Evolutionary conservation across 2,113 vertebrate genomes (phyloP), one percentile per base, ranked within the genome.

Genomic region (Tetrao urogallus): DNA sequence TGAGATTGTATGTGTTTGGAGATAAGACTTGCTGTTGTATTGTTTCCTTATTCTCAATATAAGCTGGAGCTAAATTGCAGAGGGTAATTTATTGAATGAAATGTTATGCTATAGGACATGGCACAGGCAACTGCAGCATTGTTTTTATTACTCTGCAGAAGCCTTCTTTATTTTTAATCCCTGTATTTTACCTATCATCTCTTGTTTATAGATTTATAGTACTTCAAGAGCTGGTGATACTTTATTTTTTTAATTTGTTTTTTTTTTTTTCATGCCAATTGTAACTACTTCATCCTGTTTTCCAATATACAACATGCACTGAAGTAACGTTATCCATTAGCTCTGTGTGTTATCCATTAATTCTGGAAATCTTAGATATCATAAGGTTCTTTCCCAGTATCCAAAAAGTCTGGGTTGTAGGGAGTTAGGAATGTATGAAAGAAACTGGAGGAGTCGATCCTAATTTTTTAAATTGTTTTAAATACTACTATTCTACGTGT

Each of bases 71-170:
- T 81, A 7, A 83, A 86, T 48, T 72, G 54, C 56, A 78, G 75
- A 81, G 48, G 83, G 67, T 81, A 78, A 72, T 86, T 91, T 70
- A 78, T 77, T 34, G 82, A 47, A 63, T 78, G 47, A 94, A 65
- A 9, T 80, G 14, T 63, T 92, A 54, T 0, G 0, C n/a, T 76
- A 56, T 0, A 47, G 34, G 78, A 82, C 16, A 42, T 36, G 38
- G 67, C 56, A 91, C 22, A 57, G 61, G 75, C 11, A 67, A 24
- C 47, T 74, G 19, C 3, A 5, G 10, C 27, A 43, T 60, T 60
- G 34, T 28, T 89, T 75, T 52, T 77, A 40, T 86, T 77, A 38
- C 30, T 80, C 52, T 80, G 36, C 52, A 79, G 64, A 64, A 77
- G 1, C 17, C 48, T 77, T 15, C 22, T 82, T 82, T 81, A 67